Evolutionary conservation across 2,113 vertebrate genomes (phyloP).

Genomic region (Cranoglanis bouderius): DNA sequence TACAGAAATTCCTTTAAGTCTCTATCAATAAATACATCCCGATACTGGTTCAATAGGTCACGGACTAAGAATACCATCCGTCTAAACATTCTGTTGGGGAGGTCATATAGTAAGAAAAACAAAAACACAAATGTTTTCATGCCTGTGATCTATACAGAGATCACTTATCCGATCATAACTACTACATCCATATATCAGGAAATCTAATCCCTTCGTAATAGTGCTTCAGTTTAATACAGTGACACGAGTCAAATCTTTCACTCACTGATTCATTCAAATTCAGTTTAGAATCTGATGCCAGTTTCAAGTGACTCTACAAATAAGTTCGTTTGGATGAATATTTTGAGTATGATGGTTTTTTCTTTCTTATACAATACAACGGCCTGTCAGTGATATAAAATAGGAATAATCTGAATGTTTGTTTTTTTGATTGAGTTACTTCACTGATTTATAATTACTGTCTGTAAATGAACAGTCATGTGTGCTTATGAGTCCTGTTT

Average conservation of each 20-base stretch:
- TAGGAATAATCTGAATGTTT: not conserved
- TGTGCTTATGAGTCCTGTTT: not conserved
- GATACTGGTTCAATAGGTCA: too few species aligned
- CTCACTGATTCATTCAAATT: not conserved
- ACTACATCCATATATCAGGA: not conserved
- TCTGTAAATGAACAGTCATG: not conserved
- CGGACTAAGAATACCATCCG: too few species aligned
- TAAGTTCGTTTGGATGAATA: not conserved
- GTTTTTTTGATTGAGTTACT: not conserved
- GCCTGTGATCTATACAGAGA: too few species aligned
- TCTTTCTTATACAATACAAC: not conserved
- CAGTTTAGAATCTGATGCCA: not conserved
- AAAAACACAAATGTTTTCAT: too few species aligned
- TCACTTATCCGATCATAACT: not conserved
- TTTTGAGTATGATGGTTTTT: not conserved
- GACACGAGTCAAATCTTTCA: not conserved
- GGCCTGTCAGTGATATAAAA: not conserved
- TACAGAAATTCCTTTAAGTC: too few species aligned
- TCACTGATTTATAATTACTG: not conserved
- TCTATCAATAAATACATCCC: too few species aligned
- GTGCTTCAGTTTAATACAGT: not conserved
- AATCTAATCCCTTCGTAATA: not conserved
- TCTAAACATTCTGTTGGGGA: too few species aligned
- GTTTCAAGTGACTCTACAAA: not conserved
- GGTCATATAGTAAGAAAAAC: too few species aligned